Evolutionary conservation across 2,888 invertebrate genomes (phyloP), one percentile per base, ranked within the genome.

Genomic region (Ectobius pallidus): DNA sequence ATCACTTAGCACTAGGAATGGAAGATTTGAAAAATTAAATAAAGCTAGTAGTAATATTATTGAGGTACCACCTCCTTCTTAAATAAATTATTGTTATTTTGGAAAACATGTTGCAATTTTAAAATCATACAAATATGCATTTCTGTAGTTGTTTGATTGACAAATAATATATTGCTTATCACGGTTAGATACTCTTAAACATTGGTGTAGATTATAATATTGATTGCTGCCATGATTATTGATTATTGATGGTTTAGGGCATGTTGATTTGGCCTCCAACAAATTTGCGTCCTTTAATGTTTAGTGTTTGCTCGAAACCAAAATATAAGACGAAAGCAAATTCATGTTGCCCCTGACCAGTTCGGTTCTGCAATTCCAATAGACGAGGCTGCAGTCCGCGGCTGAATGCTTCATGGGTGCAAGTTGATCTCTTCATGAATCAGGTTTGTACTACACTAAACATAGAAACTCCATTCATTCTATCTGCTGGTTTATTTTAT

Each of bases 381-480:
- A 44, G 70, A 70, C 62, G 70, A 46, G 70, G 62, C 70, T 70
- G 70, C 70, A 61, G 70, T 61, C 42, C 61, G 69, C 30, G 70
- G 70, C 70, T 62, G 70, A 61, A 61, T 70, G 32, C 70, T 34
- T 62, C 44, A 62, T 44, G 62, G 69, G 61, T 25, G 44, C 44
- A 30, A 16, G 25, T 44, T 46, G 44, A 69, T 14, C 44, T 42
- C 68, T 65, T 32, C 61, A 63, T 61, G 42, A 52, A 34, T 34
- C 72, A 72, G 72, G 72, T 72, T 68, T 72, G 72, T 72, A 72
- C 68, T 20, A 27, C 11, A 6, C 49, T 16, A 20, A 14, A 30
- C n/a, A 39, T 9, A 39, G n/a, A 58, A 58, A 14, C 58, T 0
- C 2, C 58, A 58, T 30, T 32, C 32, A 58, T n/a, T 30, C 30